Evolutionary conservation across 2,797 vertebrate species (phyloP), one percentile per base, ranked within the genome.

Genomic region (Leuciscus waleckii): DNA sequence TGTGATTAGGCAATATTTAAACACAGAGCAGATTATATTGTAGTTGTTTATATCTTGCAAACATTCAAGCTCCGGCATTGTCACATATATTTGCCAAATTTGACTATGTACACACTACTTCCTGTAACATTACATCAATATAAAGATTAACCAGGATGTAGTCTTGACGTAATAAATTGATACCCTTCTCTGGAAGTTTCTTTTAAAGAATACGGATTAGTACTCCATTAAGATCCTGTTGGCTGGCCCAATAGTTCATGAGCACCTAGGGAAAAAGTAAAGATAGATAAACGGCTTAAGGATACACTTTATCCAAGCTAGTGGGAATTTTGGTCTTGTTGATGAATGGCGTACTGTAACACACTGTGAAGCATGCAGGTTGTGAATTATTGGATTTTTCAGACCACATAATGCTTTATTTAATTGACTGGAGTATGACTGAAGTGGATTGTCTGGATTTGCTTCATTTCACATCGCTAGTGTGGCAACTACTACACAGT

Each of bases 401-500:
- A 56, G 21, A 51, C 7, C 63, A 17, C 43, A 80, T 23, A 54
- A 35, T 37, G 29, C 19, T 80, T 80, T 68, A 37, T 49, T 54
- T 80, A 69, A 69, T 54, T 80, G 43, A 37, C 32, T 80, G 11
- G 6, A 67, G 26, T 35, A 63, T 49, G 77, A 43, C 58, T 23
- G 32, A 16, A 14, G 4, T 7, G 10, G 16, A 14, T 37, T 29
- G 23, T n/a, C 16, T n/a, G 37, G 19, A 10, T 67, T 56, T 67
- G 43, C 16, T 7, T 35, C 1, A 1, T 7, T 82, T 43, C 29
- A 19, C 21, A 39, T 4, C 16, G 41, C 54, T n/a, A 63, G 69
- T 61, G 39, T 23, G 7, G 37, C 2, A 56, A 41, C 32, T n/a
- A 9, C 32, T 43, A 19, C n/a, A 51, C 29, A 13, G 58, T 65